Base-by-base conservation (phyloP, 2,797 vertebrate genomes). In the Knipowitschia caucasica region DNA sequence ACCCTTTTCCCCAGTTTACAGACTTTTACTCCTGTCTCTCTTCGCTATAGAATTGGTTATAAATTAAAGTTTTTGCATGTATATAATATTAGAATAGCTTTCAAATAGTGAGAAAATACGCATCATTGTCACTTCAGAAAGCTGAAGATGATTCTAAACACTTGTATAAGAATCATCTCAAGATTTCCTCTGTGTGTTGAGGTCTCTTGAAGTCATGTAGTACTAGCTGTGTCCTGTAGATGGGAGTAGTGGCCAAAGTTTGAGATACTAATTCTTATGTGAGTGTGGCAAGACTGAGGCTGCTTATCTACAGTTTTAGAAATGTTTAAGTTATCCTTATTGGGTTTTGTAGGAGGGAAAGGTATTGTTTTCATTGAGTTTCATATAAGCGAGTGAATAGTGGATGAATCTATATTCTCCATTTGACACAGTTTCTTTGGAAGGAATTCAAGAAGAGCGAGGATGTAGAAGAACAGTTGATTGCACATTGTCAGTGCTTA, bases 171-270 rank as follows among this genome's bases (percentile, higher is more conserved):
- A 14, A 23, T 2, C 9, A 11, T 12, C 20, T 40, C 5, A 27
- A 2, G 7, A 2, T 15, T 3, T 15, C 2, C 17, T 7, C 30
- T 31, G 10, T 3, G 25, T 35, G 36, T 1, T 38, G 17, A 74
- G 73, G 82, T 67, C 66, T 59, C 34, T 39, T 20, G 29, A 35
- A 53, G 24, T 54, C 40, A 52, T 64, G 74, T 66, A 56, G 81
- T 86, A 51, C 73, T 38, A 14, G 6, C 0, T 38, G 2, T 46
- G 44, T 42, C 91, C 94, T 86, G 87, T 84, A 89, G 95, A 92
- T 94, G 96, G 94, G 86, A 95, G 94, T 92, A 93, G 90, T 84
- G 85, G 73, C 93, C 90, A 82, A 85, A 75, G 75, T 87, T 90
- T 89, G 66, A 70, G 59, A 45, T 50, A 7, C 9, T 27, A 23